These are phyloP conservation scores for Pyrrhia umbra DNA, from an alignment of 2,888 invertebrate genomes.

Conservation along the genomic window DNA sequence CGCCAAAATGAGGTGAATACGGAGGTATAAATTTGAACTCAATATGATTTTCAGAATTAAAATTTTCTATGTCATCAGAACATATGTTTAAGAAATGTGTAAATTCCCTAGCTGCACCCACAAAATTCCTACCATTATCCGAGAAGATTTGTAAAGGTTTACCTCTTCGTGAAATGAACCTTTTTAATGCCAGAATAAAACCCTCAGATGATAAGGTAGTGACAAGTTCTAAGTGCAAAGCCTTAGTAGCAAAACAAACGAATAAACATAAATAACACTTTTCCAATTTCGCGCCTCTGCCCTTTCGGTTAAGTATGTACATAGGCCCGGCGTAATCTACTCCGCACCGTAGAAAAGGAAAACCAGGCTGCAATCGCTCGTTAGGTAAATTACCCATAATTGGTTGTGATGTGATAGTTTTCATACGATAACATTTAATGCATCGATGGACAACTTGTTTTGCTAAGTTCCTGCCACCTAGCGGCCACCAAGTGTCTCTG, in stretches of 20 bases:
- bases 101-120: not conserved
- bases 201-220: not conserved
- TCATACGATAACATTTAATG: no score
- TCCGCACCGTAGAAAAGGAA: not conserved
- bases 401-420: no score
- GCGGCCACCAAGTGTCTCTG: not conserved
- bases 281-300: not conserved
- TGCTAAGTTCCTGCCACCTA: not conserved
- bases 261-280: not conserved
- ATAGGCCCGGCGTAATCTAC: conserved; percentile 14
- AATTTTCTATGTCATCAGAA: no score
- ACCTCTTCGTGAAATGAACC: not conserved
- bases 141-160: not conserved
- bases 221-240: not conserved
- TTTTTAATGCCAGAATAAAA: not conserved
- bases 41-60: no score
- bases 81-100: not conserved
- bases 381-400: conserved; percentile 6
- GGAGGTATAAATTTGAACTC: conserved; percentile 1
- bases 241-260: not conserved
- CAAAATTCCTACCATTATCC: no score
- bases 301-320: not conserved
- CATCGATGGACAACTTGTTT: not conserved
- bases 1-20: no score
- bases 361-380: not conserved